phyloP scores from a whole-genome alignment of 2,797 vertebrate species.

The Zalophus californianus region DNA sequence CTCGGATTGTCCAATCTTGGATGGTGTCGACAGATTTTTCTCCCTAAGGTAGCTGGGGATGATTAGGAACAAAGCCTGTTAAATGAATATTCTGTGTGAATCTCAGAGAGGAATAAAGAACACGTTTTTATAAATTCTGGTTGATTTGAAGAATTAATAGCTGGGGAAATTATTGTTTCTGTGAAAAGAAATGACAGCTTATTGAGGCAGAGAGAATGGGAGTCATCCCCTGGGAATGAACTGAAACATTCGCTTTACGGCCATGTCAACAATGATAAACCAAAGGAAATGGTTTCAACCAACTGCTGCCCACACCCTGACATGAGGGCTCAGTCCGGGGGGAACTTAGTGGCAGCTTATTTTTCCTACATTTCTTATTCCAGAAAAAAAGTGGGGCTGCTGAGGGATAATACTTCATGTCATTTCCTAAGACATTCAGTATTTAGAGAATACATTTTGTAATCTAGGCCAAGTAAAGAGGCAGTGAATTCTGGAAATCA shows the following conservation, averaged over 20 bases:
- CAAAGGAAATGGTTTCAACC: constrained; percentile 47
- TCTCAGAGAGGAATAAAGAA: neutral
- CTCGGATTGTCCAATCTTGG: neutral
- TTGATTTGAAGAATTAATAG: constrained; percentile 1
- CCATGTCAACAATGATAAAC: neutral
- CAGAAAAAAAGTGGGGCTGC: neutral
- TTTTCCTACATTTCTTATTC: constrained; percentile 16
- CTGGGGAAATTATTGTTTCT: constrained; percentile 13
- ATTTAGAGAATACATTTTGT: constrained; percentile 25
- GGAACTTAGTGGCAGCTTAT: neutral
- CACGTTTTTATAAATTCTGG: neutral
- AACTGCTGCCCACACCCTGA: neutral
- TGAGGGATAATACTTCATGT: neutral
- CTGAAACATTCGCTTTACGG: neutral
- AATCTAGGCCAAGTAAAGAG: neutral
- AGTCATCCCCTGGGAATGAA: neutral
- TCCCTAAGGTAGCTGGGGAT: neutral
- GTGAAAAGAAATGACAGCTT: neutral
- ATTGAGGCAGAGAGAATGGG: neutral
- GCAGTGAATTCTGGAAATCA: neutral
- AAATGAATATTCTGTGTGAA: neutral
- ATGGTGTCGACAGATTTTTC: neutral
- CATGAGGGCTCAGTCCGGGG: neutral
- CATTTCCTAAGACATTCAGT: neutral
- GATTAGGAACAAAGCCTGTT: neutral